phyloP scores from a whole-genome alignment of 2,888 invertebrate genomes.

The Meteorus colon region DNA sequence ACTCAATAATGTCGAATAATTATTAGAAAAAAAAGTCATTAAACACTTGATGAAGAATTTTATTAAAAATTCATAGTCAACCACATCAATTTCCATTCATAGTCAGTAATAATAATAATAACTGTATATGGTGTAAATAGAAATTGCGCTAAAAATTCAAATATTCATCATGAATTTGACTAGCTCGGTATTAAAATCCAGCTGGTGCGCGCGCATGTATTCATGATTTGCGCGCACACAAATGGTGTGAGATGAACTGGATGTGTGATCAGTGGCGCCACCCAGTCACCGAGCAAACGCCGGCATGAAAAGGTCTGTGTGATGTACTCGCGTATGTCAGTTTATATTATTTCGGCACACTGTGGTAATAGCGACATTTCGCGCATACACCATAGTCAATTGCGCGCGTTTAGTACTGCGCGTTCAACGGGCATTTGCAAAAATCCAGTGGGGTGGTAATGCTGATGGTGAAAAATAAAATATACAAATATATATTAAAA shows the following conservation, averaged over 20 bases:
- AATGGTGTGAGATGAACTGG: too few relatives aligned
- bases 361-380: constrained; percentile 37
- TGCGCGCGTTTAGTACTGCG: constrained; percentile 33
- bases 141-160: not conserved
- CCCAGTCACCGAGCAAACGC: constrained; percentile 39
- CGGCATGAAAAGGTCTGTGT: constrained; percentile 47
- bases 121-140: too few relatives aligned
- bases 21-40: too few relatives aligned
- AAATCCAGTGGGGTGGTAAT: not conserved
- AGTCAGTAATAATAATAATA: too few relatives aligned
- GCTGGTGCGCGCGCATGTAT: constrained; percentile 1
- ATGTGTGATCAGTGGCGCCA: constrained; percentile 33
- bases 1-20: too few relatives aligned
- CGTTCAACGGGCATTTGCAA: constrained; percentile 37
- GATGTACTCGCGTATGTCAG: constrained; percentile 16
- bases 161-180: constrained; percentile 1
- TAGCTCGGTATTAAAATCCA: not conserved
- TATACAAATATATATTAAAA: too few relatives aligned
- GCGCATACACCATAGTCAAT: constrained; percentile 32
- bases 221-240: too few relatives aligned
- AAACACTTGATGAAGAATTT: too few relatives aligned
- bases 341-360: constrained; percentile 11
- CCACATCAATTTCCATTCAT: too few relatives aligned
- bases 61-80: too few relatives aligned
- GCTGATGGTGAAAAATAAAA: too few relatives aligned